A percentile compares a stretch with the other conserved stretches of the same genome.
Evolutionary conservation across 1,140 invertebrate species (phyloP).

Genomic region (Drosophila pseudoananassae): DNA sequence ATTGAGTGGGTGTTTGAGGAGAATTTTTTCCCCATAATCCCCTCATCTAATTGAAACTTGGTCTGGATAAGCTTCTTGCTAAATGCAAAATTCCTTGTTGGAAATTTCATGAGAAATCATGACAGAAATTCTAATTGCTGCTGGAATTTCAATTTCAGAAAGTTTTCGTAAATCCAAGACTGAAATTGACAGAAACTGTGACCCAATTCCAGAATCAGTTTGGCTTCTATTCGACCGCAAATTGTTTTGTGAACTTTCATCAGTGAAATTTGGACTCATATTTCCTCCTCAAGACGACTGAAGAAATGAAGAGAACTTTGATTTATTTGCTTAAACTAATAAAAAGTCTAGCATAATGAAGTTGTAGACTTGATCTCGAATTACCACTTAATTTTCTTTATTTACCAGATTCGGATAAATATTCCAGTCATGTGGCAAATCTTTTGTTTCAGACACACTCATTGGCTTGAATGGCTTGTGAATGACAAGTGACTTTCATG

Average conservation of each 20-base stretch:
- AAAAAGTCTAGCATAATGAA: not conserved
- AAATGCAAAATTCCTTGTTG: constrained; percentile 14
- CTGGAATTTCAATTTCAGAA: constrained; percentile 36
- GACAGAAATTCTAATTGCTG: constrained; percentile 42
- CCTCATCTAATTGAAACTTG: constrained; percentile 36
- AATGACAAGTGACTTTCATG: constrained; percentile 27
- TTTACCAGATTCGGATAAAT: constrained; percentile 1
- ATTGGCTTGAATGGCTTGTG: constrained; percentile 22
- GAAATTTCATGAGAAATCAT: constrained; percentile 35
- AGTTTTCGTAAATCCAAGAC: constrained; percentile 29
- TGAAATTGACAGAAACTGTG: constrained; percentile 34
- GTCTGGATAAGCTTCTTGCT: constrained; percentile 14
- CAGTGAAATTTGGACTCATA: not conserved
- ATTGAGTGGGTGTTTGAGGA: constrained; percentile 1
- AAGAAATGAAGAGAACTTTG: not conserved
- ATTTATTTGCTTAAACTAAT: not conserved
- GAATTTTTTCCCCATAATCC: not conserved
- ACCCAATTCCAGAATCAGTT: constrained; percentile 8
- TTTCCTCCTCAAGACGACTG: not conserved
- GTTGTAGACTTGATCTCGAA: not conserved
- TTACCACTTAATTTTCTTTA: not conserved
- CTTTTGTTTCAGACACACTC: constrained; percentile 30
- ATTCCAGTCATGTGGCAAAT: constrained; percentile 32
- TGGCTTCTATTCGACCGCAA: constrained; percentile 12
- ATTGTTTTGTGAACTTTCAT: constrained; percentile 10